A percentile compares a stretch with the other conserved stretches of the same genome.
Conservation (phyloP, 2,113 vertebrate genomes). For the Macquaria ambigua region DNA sequence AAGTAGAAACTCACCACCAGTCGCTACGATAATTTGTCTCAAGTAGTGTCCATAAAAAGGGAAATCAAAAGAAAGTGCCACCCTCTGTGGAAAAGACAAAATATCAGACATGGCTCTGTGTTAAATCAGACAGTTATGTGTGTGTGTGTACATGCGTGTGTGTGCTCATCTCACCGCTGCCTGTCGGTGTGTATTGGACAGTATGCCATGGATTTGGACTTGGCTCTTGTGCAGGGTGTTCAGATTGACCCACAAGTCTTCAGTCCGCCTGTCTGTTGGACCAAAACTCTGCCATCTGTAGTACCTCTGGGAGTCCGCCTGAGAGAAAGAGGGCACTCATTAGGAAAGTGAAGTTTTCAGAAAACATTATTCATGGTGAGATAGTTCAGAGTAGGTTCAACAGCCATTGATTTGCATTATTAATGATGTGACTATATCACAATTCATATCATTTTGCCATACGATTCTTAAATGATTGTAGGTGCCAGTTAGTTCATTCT, state of each 20-base stretch:
- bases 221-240: slow-evolving; percentile 85
- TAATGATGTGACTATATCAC: no score
- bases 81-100: slow-evolving; percentile 83
- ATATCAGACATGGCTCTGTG: not conserved
- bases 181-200: slow-evolving; percentile 94
- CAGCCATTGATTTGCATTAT: not conserved
- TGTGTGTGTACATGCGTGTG: not conserved
- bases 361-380: not conserved
- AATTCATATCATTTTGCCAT: not conserved
- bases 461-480: not conserved
- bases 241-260: slow-evolving; percentile 91
- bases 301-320: slow-evolving; percentile 93
- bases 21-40: slow-evolving; percentile 94
- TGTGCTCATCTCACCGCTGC: slow-evolving; percentile 88
- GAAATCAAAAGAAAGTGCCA: slow-evolving; percentile 94
- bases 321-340: slow-evolving; percentile 22
- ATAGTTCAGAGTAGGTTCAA: not conserved
- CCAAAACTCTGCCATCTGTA: slow-evolving; percentile 90
- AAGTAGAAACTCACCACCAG: slow-evolving; percentile 86
- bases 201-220: slow-evolving; percentile 90
- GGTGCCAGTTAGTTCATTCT: not conserved
- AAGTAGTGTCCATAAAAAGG: slow-evolving; percentile 95
- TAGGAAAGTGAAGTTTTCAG: not conserved
- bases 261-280: slow-evolving; percentile 81
- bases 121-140: not conserved